phyloP scores from a whole-genome alignment of 2,888 invertebrate genomes.

The Oscheius sp. region DNA sequence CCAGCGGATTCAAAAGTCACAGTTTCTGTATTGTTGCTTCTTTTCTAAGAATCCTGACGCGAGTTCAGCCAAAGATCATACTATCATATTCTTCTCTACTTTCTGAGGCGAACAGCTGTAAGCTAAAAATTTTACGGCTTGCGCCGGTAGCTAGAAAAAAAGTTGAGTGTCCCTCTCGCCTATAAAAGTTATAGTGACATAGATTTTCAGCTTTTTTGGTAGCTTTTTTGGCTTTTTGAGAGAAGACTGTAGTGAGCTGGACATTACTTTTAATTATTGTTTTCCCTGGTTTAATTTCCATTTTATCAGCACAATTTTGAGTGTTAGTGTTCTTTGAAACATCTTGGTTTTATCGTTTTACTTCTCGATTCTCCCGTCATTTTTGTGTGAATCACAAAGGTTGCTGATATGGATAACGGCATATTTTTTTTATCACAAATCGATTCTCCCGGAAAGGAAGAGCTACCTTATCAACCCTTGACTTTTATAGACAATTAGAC shows the following conservation, averaged over 20 bases:
- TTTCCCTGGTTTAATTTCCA: no score
- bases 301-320: no score
- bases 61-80: not conserved
- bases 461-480: no score
- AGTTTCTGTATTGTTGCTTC: constrained; percentile 11
- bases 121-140: no score
- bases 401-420: not conserved
- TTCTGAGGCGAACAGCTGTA: not conserved
- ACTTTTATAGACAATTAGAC: no score
- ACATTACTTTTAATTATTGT: no score
- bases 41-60: not conserved
- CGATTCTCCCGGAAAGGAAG: constrained; percentile 14
- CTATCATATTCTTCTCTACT: not conserved
- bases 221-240: no score
- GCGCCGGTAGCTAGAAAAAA: no score
- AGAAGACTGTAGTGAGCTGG: no score
- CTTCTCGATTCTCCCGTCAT: not conserved
- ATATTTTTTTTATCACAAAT: constrained; percentile 22
- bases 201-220: no score
- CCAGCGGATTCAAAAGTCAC: constrained; percentile 33
- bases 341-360: not conserved
- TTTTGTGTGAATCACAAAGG: constrained; percentile 10
- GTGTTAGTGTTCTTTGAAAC: not conserved
- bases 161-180: no score
- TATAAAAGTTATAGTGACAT: no score